Evolutionary conservation across 1,140 invertebrate species (phyloP).

Genomic region (Patella vulgata): DNA sequence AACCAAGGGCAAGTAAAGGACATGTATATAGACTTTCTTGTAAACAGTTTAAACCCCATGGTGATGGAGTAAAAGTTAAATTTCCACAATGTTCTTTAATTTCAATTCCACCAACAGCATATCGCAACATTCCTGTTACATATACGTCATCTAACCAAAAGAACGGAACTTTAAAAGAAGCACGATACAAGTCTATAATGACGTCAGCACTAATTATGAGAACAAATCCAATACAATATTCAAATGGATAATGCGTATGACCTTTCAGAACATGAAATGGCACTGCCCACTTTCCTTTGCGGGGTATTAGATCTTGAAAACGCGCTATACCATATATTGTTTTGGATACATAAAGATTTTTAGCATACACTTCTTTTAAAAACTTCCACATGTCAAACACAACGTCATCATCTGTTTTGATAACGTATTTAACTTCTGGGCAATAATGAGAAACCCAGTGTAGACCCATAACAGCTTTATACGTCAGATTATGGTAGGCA

Average conservation of each 20-base stretch:
- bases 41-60: too few species aligned
- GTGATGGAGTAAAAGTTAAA: too few species aligned
- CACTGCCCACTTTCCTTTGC: constrained; percentile 10
- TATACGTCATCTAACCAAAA: constrained; percentile 62
- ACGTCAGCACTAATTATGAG: constrained; percentile 60
- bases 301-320: neutral
- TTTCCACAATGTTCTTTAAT: too few species aligned
- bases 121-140: constrained; percentile 51
- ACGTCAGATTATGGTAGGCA: constrained; percentile 17
- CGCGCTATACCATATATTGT: neutral
- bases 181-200: constrained; percentile 46
- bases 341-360: neutral
- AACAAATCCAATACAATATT: constrained; percentile 62
- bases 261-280: constrained; percentile 16
- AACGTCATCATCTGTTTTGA: constrained; percentile 70
- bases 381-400: constrained; percentile 68
- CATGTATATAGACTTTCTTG: too few species aligned
- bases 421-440: constrained; percentile 68
- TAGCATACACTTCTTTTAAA: constrained; percentile 61
- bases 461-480: constrained; percentile 66
- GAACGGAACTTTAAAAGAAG: constrained; percentile 31
- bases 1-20: too few species aligned
- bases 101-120: too few species aligned
- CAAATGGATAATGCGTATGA: constrained; percentile 13
- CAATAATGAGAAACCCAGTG: constrained; percentile 80